A percentile compares a stretch with the other conserved stretches of the same genome.
Evolutionary conservation across 2,113 vertebrate species (phyloP).

Genomic region (Pipa parva): DNA sequence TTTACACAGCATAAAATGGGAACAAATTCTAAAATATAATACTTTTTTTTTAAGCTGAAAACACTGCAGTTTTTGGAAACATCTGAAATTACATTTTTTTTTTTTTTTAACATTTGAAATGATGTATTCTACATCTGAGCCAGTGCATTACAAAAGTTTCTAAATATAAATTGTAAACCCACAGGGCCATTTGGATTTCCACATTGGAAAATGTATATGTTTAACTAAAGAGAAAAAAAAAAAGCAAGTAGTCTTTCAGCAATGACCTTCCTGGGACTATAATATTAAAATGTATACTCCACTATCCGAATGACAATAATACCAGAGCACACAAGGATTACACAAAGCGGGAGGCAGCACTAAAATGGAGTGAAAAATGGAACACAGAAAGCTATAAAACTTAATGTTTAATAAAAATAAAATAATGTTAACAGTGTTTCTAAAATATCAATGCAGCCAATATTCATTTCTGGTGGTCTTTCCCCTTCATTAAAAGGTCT

Average conservation of each 20-base stretch:
- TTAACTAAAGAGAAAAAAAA: background rate
- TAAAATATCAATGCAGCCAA: too few relatives aligned
- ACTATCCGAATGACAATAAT: too few relatives aligned
- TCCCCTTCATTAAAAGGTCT: too few relatives aligned
- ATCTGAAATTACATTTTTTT: slow-evolving; percentile 4
- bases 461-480: too few relatives aligned
- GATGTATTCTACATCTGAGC: slow-evolving; percentile 1
- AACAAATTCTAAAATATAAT: background rate
- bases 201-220: background rate
- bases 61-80: background rate
- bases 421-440: too few relatives aligned
- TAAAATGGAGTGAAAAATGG: slow-evolving; percentile 4
- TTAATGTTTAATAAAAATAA: too few relatives aligned
- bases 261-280: background rate
- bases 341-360: background rate
- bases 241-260: background rate
- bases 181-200: background rate
- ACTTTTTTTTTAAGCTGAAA: background rate
- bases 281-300: background rate
- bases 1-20: too few relatives aligned
- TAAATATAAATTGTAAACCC: slow-evolving; percentile 8
- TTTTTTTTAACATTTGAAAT: too few relatives aligned
- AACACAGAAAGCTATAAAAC: too few relatives aligned
- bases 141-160: background rate
- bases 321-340: too few relatives aligned